phyloP scores from a whole-genome alignment of 2,113 vertebrate species.

The Perca fluviatilis region DNA sequence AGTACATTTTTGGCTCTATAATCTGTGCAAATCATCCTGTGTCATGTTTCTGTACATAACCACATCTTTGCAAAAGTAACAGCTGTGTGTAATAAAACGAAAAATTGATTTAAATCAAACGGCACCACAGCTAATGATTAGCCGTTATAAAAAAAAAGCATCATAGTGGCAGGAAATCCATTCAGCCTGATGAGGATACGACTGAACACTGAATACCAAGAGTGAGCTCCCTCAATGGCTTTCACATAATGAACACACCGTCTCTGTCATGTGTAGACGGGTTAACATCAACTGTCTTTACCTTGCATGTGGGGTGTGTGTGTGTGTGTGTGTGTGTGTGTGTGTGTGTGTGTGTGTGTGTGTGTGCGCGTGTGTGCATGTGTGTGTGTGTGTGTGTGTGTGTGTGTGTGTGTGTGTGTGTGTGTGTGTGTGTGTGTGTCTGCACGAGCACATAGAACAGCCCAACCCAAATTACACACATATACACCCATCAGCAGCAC shows the following conservation, averaged over 20 bases:
- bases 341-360: neutral
- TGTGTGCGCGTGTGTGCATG: neutral
- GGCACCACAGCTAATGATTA: slow-evolving; percentile 51
- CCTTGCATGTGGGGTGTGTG: no score
- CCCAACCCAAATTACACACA: slow-evolving; percentile 12
- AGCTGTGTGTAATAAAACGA: slow-evolving; percentile 34
- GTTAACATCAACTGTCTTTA: slow-evolving; percentile 8
- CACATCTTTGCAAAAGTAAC: slow-evolving; percentile 17
- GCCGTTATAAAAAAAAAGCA: slow-evolving; percentile 42
- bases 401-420: neutral
- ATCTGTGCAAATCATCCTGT: slow-evolving; percentile 6
- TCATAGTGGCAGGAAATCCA: slow-evolving; percentile 60
- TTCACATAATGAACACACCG: neutral
- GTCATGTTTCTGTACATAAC: neutral
- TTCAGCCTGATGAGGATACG: slow-evolving; percentile 21
- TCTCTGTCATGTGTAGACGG: neutral
- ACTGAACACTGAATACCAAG: neutral
- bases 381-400: neutral
- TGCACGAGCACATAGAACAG: neutral
- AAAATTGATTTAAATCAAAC: slow-evolving; percentile 61
- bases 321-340: neutral
- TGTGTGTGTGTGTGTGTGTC: neutral
- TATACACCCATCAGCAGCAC: slow-evolving; percentile 8
- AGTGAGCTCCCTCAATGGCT: neutral
- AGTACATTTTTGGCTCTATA: neutral